Conservation (phyloP, 2,888 invertebrate species). For the Drymonia ruficornis region DNA sequence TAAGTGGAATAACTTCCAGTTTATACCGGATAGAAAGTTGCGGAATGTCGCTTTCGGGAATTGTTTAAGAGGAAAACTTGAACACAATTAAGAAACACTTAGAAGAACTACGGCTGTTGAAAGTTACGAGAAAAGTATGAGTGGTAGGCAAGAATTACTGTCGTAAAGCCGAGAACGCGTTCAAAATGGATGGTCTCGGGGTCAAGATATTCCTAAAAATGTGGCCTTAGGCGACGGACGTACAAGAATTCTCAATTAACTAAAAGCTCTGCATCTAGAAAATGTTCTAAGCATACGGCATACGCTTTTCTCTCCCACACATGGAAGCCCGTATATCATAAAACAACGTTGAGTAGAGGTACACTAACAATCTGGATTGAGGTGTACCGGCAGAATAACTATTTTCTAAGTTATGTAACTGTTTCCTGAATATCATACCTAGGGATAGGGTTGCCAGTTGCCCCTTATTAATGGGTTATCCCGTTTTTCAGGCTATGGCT, state of each 20-base stretch:
- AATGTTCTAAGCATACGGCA: no score
- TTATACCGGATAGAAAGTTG: slow-evolving; percentile 47
- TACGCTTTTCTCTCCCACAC: slow-evolving; percentile 12
- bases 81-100: slow-evolving; percentile 50
- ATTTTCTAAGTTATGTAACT: no score
- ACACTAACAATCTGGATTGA: no score
- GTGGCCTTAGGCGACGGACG: neutral
- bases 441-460: no score
- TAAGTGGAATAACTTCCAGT: slow-evolving; percentile 47
- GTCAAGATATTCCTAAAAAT: slow-evolving; percentile 19
- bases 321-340: no score
- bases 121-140: slow-evolving; percentile 35
- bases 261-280: slow-evolving; percentile 1
- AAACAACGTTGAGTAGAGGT: no score
- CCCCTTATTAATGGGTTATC: no score
- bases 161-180: slow-evolving; percentile 22
- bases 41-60: slow-evolving; percentile 50
- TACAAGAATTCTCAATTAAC: slow-evolving; percentile 1
- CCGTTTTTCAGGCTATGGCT: no score
- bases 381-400: no score
- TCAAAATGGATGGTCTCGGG: slow-evolving; percentile 16
- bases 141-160: slow-evolving; percentile 30
- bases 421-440: no score
- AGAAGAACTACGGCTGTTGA: slow-evolving; percentile 41
- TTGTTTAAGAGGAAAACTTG: slow-evolving; percentile 46